Evolutionary conservation across 2,113 vertebrate species (phyloP).

Genomic region (Pteropus alecto): DNA sequence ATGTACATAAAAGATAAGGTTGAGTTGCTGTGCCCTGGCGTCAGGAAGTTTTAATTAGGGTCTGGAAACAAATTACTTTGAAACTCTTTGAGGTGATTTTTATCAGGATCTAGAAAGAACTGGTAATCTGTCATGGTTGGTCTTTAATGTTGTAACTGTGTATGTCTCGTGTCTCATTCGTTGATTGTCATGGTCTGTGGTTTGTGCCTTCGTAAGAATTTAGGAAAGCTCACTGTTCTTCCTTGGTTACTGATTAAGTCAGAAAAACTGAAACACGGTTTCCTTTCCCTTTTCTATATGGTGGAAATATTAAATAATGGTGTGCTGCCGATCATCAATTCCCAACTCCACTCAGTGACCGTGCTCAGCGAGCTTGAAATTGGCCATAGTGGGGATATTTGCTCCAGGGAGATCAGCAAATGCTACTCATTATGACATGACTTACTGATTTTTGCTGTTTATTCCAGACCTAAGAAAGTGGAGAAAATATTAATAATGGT

Average conservation of each 20-base stretch:
- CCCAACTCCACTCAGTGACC: neutral
- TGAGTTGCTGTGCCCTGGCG: neutral
- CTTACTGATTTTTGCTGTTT: neutral
- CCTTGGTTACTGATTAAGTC: no score
- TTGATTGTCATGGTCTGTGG: no score
- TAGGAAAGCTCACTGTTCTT: no score
- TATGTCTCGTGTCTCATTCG: no score
- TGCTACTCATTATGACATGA: neutral
- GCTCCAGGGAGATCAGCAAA: neutral
- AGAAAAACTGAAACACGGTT: no score
- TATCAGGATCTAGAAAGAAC: neutral
- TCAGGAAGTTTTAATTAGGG: neutral
- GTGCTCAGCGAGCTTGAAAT: neutral
- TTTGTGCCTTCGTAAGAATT: no score
- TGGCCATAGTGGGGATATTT: neutral
- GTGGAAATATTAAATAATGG: neutral
- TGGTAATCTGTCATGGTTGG: neutral
- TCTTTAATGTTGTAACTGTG: neutral
- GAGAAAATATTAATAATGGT: neutral
- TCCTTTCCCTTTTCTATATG: neutral
- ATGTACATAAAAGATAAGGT: neutral
- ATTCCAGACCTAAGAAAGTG: neutral
- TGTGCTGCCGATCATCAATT: neutral
- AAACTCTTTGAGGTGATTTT: neutral
- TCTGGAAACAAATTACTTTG: neutral